Base-by-base conservation (phyloP, 1,140 invertebrate species). In the Drosophila albomicans region DNA sequence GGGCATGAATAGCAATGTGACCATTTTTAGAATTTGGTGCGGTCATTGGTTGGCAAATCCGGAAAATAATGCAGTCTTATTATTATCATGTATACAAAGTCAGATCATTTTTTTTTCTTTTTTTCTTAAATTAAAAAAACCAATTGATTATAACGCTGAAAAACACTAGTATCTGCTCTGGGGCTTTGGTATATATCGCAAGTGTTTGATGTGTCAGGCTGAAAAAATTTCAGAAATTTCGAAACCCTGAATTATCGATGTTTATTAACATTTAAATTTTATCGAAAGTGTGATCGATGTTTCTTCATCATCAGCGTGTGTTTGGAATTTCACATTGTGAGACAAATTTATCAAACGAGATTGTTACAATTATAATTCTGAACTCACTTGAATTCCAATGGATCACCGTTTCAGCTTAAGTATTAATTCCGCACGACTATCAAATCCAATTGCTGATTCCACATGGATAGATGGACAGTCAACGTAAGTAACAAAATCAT, bases 381-480 rank as follows among this genome's bases (percentile, higher is more conserved):
- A n/a, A n/a, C 6, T 5, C 8, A 52, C 32, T 16, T 30, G 8
- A 35, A 5, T 25, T 32, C 58, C 43, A 70, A 89, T 91, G 87
- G 87, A 91, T 25, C 73, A 67, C 32, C 78, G 79, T 25, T 87
- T 77, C 28, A 91, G 84, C 54, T 57, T 91, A 45, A 91, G 71
- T 69, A 76, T 70, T 25, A 73, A 79, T 32, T 81, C 73, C 0
- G 66, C 78, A 16, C 82, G 75, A 32, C 56, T 76, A 43, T 20
- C 63, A 13, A 79, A 69, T 54, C 89, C 89, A 25, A 90, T 91
- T 51, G 91, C 91, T 5, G 89, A 92, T 51, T 92, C 91, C 28
- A 92, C 91, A 61, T 80, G 88, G 57, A 63, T 92, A 11, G 86
- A 63, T 92, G n/a, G 86, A 35, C 64, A 57, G 54, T 16, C 75